phyloP scores from a whole-genome alignment of 1,140 invertebrate genomes.

The Bombus turneri region DNA sequence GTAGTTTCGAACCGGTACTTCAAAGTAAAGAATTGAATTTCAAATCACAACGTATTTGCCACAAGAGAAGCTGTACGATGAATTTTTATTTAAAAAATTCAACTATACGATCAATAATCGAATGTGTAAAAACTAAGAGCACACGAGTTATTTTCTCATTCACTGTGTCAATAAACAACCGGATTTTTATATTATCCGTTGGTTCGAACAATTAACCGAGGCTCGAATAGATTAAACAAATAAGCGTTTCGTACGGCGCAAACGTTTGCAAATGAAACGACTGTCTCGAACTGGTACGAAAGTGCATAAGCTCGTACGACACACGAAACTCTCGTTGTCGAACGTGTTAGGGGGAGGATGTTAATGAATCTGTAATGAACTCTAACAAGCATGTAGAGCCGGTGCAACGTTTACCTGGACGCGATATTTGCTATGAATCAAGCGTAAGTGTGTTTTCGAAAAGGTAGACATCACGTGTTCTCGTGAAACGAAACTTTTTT shows the following conservation, averaged over 20 bases:
- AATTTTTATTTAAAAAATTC: slow-evolving; percentile 1
- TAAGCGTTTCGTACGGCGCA: not conserved
- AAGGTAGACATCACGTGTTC: not conserved
- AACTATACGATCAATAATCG: not conserved
- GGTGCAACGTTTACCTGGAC: slow-evolving; percentile 25
- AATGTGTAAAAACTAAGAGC: not conserved
- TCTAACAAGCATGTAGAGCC: slow-evolving; percentile 61
- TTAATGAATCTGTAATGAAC: slow-evolving; percentile 66
- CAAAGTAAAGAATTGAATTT: slow-evolving; percentile 16
- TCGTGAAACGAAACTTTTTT: not conserved
- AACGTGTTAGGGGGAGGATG: slow-evolving; percentile 70
- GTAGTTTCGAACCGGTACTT: not conserved
- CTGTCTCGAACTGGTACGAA: slow-evolving; percentile 57
- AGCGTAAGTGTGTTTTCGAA: not conserved
- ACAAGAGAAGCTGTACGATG: not conserved
- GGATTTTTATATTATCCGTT: not conserved
- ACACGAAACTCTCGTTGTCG: slow-evolving; percentile 42
- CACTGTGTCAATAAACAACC: not conserved
- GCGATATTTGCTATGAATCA: slow-evolving; percentile 40
- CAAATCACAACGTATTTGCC: slow-evolving; percentile 15
- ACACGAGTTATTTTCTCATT: no score
- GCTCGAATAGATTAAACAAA: slow-evolving; percentile 26
- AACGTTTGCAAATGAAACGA: slow-evolving; percentile 24
- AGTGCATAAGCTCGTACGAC: slow-evolving; percentile 12
- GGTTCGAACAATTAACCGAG: slow-evolving; percentile 3